These are phyloP conservation scores for Laupala kohalensis DNA, from an alignment of 1,140 invertebrate genomes.

Conservation along the genomic window DNA sequence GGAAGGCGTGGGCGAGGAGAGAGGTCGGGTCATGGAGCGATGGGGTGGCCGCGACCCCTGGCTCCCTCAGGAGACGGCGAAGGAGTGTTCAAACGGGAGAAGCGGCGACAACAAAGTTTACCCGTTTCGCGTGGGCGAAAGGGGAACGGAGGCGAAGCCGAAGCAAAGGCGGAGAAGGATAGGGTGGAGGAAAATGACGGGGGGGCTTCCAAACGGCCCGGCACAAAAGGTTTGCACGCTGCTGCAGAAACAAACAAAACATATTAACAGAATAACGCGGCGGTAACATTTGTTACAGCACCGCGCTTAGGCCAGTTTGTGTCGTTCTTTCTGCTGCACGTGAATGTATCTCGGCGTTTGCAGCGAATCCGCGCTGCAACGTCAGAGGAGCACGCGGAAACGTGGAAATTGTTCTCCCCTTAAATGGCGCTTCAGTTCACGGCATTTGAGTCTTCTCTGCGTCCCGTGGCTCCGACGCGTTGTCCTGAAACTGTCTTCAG, in stretches of 20 bases:
- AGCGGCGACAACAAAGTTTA: not conserved
- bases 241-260: not conserved
- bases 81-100: no score
- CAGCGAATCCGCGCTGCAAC: not conserved
- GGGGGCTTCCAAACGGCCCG: no score
- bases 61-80: no score
- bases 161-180: no score
- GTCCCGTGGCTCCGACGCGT: not conserved
- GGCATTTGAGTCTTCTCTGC: not conserved
- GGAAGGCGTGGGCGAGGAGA: no score
- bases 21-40: no score
- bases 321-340: not conserved
- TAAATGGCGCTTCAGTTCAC: not conserved
- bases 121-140: not conserved
- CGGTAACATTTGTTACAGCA: not conserved
- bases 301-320: not conserved
- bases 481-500: not conserved
- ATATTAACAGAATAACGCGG: not conserved
- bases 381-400: not conserved
- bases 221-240: not conserved
- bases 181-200: not conserved
- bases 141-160: not conserved
- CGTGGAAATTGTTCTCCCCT: not conserved
- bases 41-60: no score
- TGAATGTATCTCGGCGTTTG: not conserved